These are phyloP conservation scores for Drosophila simulans DNA, from an alignment of 1,140 invertebrate genomes.

Conservation along the genomic window DNA sequence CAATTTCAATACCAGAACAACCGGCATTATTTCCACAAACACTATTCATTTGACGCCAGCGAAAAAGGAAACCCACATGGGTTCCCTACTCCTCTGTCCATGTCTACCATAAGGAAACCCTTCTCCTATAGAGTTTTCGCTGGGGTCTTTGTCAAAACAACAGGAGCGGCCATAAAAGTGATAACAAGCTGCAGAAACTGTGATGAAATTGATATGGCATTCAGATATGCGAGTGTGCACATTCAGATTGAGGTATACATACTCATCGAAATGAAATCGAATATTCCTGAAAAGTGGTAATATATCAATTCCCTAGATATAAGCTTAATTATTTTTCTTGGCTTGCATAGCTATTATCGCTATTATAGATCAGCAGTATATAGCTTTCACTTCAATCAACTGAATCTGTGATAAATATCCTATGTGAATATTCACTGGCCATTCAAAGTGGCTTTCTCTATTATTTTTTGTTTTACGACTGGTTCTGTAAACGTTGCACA, in stretches of 20 bases:
- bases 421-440: constrained; percentile 1
- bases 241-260: constrained; percentile 2
- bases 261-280: neutral
- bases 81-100: neutral
- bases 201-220: constrained; percentile 30
- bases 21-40: constrained; percentile 5
- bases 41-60: neutral
- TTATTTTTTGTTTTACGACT: constrained; percentile 14
- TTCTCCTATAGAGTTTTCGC: neutral
- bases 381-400: constrained; percentile 2
- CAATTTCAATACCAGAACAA: constrained; percentile 45
- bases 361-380: neutral
- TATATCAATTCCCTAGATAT: too few species aligned
- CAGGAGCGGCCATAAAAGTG: constrained; percentile 31
- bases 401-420: constrained; percentile 1
- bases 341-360: too few species aligned
- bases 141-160: constrained; percentile 10
- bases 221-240: constrained; percentile 3
- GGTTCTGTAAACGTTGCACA: constrained; percentile 5
- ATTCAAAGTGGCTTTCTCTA: constrained; percentile 28
- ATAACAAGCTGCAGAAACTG: constrained; percentile 16
- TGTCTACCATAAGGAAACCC: neutral
- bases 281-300: too few species aligned
- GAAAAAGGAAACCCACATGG: constrained; percentile 1
- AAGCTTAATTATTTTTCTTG: too few species aligned